Conservation (phyloP, 2,113 vertebrate species). For the human (Homo sapiens) region DNA sequence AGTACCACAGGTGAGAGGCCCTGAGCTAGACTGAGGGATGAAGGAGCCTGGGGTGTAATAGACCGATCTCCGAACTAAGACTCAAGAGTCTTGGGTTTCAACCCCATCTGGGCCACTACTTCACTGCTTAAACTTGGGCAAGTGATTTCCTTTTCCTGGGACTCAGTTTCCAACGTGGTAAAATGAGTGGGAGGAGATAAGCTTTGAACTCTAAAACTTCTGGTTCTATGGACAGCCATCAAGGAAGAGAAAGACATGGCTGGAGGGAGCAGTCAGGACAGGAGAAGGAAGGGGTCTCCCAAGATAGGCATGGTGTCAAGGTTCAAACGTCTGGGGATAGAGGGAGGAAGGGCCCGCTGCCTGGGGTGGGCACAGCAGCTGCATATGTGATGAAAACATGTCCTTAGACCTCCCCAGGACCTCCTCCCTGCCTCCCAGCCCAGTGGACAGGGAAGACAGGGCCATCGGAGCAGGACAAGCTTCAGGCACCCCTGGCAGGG, state of each 20-base stretch:
- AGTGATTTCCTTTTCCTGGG: not conserved
- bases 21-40: not conserved
- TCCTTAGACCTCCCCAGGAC: not conserved
- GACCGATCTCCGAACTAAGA: not conserved
- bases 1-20: not conserved
- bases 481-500: fast-evolving
- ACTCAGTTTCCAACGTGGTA: not conserved
- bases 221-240: not conserved
- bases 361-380: not conserved
- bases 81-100: not conserved
- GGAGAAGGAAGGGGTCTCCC: not conserved
- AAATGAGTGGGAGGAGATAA: not conserved
- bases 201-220: not conserved
- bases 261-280: not conserved
- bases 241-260: not conserved
- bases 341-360: fast-evolving
- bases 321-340: not conserved
- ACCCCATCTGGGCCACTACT: not conserved
- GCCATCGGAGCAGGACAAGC: not conserved
- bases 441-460: not conserved
- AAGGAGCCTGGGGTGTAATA: not conserved
- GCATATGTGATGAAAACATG: not conserved
- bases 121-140: not conserved
- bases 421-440: not conserved
- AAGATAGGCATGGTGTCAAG: not conserved